phyloP scores from a whole-genome alignment of 2,113 vertebrate species.

The Bubo scandiacus region DNA sequence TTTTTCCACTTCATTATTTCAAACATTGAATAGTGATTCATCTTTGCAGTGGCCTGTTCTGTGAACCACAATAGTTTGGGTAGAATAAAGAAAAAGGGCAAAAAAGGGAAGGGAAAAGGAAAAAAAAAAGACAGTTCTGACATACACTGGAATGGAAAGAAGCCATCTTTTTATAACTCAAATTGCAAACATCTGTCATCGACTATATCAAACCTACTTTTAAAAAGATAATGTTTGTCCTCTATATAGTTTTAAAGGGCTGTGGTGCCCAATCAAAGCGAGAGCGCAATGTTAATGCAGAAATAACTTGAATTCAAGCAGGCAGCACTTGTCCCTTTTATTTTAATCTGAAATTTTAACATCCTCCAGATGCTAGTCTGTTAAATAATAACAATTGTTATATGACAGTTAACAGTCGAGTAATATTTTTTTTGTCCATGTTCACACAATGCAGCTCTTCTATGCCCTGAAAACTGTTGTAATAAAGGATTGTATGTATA shows the following conservation, averaged over 20 bases:
- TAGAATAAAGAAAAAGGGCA: constrained; percentile 1
- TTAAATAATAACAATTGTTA: constrained; percentile 51
- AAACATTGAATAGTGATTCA: constrained; percentile 47
- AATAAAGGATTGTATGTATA: background rate
- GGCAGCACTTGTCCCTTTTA: constrained; percentile 45
- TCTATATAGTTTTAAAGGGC: constrained; percentile 19
- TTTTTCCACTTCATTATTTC: constrained; percentile 59
- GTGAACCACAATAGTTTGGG: constrained; percentile 48
- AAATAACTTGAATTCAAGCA: constrained; percentile 30
- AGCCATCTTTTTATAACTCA: constrained; percentile 35
- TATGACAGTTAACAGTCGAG: background rate
- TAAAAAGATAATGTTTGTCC: constrained; percentile 40
- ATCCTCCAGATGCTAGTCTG: constrained; percentile 24
- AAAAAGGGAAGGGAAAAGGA: background rate
- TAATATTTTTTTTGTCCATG: background rate
- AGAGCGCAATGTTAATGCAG: background rate
- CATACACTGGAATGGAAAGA: constrained; percentile 20
- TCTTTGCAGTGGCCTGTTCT: constrained; percentile 30
- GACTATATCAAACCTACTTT: constrained; percentile 36
- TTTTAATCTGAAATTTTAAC: constrained; percentile 46
- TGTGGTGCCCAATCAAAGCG: background rate
- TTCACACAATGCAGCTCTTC: background rate
- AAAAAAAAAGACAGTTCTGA: background rate
- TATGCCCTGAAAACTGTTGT: background rate
- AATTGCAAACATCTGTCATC: constrained; percentile 47